phyloP scores from a whole-genome alignment of 2,888 invertebrate genomes.

The Cataglyphis altisquamis region DNA sequence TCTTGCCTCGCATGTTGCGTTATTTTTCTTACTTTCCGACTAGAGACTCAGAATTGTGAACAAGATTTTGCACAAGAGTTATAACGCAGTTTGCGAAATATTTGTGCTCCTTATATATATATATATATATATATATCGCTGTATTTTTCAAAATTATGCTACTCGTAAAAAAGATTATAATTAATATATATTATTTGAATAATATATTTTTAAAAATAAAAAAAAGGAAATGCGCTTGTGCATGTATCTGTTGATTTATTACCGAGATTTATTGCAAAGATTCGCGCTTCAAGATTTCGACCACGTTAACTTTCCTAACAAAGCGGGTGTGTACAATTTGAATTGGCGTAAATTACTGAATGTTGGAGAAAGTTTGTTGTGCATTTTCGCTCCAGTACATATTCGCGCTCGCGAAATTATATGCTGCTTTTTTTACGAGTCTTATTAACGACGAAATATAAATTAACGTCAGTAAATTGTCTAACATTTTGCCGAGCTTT shows the following conservation, averaged over 20 bases:
- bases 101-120: not conserved
- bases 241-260: conserved; percentile 35
- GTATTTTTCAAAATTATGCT: conserved; percentile 6
- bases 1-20: conserved; percentile 58
- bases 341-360: conserved; percentile 49
- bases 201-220: not conserved
- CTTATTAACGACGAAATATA: conserved; percentile 42
- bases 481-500: conserved; percentile 11
- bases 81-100: conserved; percentile 16
- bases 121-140: not conserved
- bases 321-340: conserved; percentile 46
- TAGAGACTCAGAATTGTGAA: not conserved
- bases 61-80: conserved; percentile 19
- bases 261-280: conserved; percentile 34
- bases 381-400: conserved; percentile 27
- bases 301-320: conserved; percentile 42
- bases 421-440: conserved; percentile 8
- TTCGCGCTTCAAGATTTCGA: conserved; percentile 37
- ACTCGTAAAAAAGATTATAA: conserved; percentile 2
- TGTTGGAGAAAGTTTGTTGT: conserved; percentile 37
- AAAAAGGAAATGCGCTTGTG: not conserved
- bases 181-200: conserved; percentile 14
- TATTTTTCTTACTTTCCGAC: conserved; percentile 64
- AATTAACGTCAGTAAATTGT: conserved; percentile 37
- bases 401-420: conserved; percentile 15